Conservation (phyloP, 2,113 vertebrate genomes). For the Chlamydotis undulata region DNA sequence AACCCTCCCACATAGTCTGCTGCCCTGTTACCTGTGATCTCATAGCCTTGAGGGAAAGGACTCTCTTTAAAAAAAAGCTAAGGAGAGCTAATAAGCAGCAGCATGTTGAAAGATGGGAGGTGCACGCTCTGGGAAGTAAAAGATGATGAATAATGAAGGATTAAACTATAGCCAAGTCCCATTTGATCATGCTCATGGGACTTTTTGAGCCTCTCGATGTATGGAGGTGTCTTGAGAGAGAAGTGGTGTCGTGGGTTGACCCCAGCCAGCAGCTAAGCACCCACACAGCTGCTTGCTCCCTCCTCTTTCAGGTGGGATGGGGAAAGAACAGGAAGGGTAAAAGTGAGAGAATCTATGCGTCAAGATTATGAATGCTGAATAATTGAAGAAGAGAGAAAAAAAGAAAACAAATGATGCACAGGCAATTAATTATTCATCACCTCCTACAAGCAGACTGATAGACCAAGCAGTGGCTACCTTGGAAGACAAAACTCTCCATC, state of each 20-base stretch:
- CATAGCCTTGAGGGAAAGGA: neutral
- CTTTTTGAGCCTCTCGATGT: neutral
- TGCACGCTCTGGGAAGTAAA: neutral
- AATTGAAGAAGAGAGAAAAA: neutral
- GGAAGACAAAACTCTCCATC: neutral
- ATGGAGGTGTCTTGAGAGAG: neutral
- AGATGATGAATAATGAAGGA: neutral
- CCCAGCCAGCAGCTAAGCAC: neutral
- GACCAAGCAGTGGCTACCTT: neutral
- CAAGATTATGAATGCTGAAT: neutral
- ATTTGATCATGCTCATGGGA: neutral
- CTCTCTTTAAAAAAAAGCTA: neutral
- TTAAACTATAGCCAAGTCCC: neutral
- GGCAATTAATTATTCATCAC: neutral
- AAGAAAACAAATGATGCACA: neutral
- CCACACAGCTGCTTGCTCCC: fast-evolving
- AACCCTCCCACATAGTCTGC: neutral
- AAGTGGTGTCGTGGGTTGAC: neutral
- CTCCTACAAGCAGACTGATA: neutral
- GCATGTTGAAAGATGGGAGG: neutral
- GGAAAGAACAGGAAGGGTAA: neutral
- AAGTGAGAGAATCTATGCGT: neutral
- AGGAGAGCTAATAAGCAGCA: neutral
- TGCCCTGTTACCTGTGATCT: neutral
- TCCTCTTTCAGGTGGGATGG: neutral